Base-by-base conservation (phyloP, 1,140 invertebrate genomes). In the Camponotus pennsylvanicus region DNA sequence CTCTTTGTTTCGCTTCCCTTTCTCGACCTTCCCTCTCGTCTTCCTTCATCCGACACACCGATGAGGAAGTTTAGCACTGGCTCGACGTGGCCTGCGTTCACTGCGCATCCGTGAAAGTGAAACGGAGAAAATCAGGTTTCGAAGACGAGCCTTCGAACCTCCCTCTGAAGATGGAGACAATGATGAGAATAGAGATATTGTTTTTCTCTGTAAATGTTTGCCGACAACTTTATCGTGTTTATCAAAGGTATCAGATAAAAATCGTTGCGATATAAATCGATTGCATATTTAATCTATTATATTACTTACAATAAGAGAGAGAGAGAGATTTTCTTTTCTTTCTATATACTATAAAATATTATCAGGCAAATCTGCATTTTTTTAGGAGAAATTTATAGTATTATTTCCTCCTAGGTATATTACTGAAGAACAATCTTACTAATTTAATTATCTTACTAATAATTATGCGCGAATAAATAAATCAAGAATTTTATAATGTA, bases 81-180 rank as follows among this genome's bases (percentile, higher is more conserved):
- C 71, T 40, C 59, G 45, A 49, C 49, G 42, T 57, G 86, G 73
- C 45, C 85, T 85, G 88, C 75, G 85, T 86, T 75, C 79, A 75
- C 80, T 69, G 83, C 89, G 86, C 83, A 89, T 89, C 88, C 82
- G 88, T 90, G 90, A 91, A 91, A 91, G 90, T 91, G 89, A 91
- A 91, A 91, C 89, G 90, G 90, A 90, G 90, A 91, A 91, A 91
- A 91, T 91, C 89, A 91, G 90, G 90, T 91, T 91, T 91, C 89
- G 90, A 91, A 91, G 90, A 90, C 89, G 83, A 90, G 89, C 86
- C 89, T 88, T 91, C 86, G 83, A 90, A 90, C 87, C 69, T 85
- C 70, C 76, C 66, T 73, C 42, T 67, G 63, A 52, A 45, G 63
- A n/a, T 37, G 42, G 42, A 79, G 67, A 42, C 27, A 18, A 82